Conservation (phyloP, 2,113 vertebrate species). For the Erpornis zantholeuca region DNA sequence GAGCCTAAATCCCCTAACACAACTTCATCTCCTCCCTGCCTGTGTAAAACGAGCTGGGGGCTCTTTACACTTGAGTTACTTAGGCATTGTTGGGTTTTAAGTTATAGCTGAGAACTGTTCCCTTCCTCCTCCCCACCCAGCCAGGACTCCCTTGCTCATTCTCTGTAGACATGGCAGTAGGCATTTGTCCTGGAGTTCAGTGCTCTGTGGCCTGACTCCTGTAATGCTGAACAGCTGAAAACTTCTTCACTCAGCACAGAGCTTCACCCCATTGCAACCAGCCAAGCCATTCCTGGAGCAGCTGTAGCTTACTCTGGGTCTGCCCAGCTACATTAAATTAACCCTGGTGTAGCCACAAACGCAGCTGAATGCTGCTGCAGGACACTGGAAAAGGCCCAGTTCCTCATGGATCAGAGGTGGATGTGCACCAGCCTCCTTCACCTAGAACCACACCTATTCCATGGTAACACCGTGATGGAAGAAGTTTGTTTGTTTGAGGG, state of each 20-base stretch:
- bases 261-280: background rate
- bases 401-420: background rate
- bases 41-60: background rate
- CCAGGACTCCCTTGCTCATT: background rate
- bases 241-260: background rate
- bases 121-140: background rate
- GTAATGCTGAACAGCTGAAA: background rate
- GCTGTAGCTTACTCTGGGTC: background rate
- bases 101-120: background rate
- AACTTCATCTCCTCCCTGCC: background rate
- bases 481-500: background rate
- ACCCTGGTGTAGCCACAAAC: background rate
- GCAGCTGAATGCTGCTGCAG: background rate
- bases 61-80: background rate
- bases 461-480: background rate
- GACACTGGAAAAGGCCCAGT: background rate
- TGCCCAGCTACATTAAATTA: background rate
- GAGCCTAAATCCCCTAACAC: constrained; percentile 10
- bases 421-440: background rate
- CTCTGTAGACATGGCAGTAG: background rate
- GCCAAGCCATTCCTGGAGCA: background rate
- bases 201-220: background rate
- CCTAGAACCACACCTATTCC: background rate
- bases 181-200: background rate
- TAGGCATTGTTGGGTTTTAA: background rate